Base-by-base conservation (phyloP, 2,797 vertebrate species). In the Anabacerthia variegaticeps region DNA sequence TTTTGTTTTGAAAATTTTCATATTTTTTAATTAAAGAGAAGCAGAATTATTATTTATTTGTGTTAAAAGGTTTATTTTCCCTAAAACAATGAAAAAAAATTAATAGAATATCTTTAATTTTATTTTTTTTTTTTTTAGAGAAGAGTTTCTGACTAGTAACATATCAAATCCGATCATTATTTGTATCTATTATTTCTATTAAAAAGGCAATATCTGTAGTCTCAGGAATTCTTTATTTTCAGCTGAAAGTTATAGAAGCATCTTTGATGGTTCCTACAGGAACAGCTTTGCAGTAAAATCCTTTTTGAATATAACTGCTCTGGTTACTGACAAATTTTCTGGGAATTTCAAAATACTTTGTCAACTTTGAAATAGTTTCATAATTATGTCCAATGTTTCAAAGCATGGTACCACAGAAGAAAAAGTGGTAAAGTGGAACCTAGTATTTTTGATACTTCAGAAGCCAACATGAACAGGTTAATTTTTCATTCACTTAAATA, bases 141-240 rank as follows among this genome's bases (percentile, higher is more conserved):
- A 75, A 65, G 30, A 39, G 2, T 1, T 52, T 62, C 39, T 66
- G 44, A 62, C 24, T 68, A 52, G 7, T 36, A 28, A 37, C 54
- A 78, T n/a, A 62, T 34, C 12, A 68, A 65, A 84, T 80, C 13
- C 15, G 86, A 3, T 62, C 72, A 17, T 14, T 58, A 44, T 65
- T 67, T 88, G 7, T 39, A 24, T 55, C 28, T 76, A 18, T 61
- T 44, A 58, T 68, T 48, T 78, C 23, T 62, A 2, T 43, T 81
- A 1, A 15, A 43, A 62, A 51, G 1, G 1, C 23, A 55, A 4
- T 59, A 48, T 62, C 24, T 72, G 9, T 43, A 51, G 12, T 73
- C 21, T 74, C 39, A 69, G 46, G 92, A 92, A 78, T 84, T 30
- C 14, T 86, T 89, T 74, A 19, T 78, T 95, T 95, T 89, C 54